Conservation (phyloP, 2,888 invertebrate genomes). For the Troides helena region DNA sequence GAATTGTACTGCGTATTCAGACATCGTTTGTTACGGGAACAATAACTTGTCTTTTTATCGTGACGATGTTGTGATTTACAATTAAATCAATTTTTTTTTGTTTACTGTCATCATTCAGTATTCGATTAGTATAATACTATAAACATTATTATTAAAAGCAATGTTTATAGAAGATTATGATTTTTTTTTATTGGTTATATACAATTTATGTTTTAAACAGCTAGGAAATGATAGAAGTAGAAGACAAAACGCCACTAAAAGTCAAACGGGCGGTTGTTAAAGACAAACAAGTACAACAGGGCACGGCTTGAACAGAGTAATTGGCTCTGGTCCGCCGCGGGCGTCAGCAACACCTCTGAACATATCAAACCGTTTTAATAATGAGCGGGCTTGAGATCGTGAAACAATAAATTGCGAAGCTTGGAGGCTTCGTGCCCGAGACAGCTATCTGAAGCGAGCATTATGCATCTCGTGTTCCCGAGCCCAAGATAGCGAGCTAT, state of each 20-base stretch:
- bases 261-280: constrained; percentile 64
- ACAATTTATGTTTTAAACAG: not conserved
- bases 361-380: constrained; percentile 81
- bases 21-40: constrained; percentile 61
- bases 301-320: constrained; percentile 62
- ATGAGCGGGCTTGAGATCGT: constrained; percentile 78
- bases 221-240: constrained; percentile 25
- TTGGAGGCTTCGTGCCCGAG: constrained; percentile 79
- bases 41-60: constrained; percentile 49
- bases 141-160: not conserved
- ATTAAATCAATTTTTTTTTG: constrained; percentile 21
- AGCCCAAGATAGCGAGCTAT: constrained; percentile 70
- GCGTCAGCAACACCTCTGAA: constrained; percentile 78
- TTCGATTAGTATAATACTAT: not conserved
- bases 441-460: constrained; percentile 77
- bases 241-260: constrained; percentile 58
- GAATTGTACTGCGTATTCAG: constrained; percentile 50
- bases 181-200: too few species aligned
- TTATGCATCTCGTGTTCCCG: constrained; percentile 74
- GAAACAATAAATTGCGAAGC: constrained; percentile 81
- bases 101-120: constrained; percentile 14
- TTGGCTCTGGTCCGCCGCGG: constrained; percentile 69
- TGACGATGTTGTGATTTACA: constrained; percentile 32
- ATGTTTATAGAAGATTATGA: too few species aligned
- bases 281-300: constrained; percentile 64